Conservation (phyloP, 1,140 invertebrate genomes). For the Cyclargus thomasi region DNA sequence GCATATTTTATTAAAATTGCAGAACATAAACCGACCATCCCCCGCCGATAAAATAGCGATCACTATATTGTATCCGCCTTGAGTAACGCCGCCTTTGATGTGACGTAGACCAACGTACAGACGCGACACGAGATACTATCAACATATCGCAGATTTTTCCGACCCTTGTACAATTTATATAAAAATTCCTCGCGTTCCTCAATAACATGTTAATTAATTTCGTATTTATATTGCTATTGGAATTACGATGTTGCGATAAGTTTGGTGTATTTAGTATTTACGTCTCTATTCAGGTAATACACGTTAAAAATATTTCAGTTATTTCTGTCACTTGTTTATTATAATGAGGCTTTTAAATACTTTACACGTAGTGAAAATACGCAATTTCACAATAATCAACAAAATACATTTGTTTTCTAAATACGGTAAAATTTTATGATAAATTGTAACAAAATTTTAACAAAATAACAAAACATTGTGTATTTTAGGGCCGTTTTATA, state of each 20-base stretch:
- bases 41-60: slow-evolving; percentile 50
- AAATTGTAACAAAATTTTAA: no score
- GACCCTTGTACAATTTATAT: background rate
- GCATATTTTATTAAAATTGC: slow-evolving; percentile 41
- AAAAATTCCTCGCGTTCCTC: slow-evolving; percentile 6
- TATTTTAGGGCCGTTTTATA: no score
- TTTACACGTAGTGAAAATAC: no score
- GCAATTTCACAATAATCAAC: no score
- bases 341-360: no score
- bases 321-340: background rate
- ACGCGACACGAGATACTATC: slow-evolving; percentile 5
- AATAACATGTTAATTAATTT: background rate
- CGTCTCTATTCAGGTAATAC: background rate
- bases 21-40: slow-evolving; percentile 36
- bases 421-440: no score
- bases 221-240: background rate
- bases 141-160: background rate
- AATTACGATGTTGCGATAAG: background rate
- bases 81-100: slow-evolving; percentile 44
- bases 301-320: background rate
- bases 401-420: no score
- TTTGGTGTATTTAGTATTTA: background rate
- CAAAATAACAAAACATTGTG: no score
- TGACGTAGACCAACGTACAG: slow-evolving; percentile 31
- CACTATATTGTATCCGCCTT: slow-evolving; percentile 50